Conservation (phyloP, 1,140 invertebrate species). For the Lethrus apterus region DNA sequence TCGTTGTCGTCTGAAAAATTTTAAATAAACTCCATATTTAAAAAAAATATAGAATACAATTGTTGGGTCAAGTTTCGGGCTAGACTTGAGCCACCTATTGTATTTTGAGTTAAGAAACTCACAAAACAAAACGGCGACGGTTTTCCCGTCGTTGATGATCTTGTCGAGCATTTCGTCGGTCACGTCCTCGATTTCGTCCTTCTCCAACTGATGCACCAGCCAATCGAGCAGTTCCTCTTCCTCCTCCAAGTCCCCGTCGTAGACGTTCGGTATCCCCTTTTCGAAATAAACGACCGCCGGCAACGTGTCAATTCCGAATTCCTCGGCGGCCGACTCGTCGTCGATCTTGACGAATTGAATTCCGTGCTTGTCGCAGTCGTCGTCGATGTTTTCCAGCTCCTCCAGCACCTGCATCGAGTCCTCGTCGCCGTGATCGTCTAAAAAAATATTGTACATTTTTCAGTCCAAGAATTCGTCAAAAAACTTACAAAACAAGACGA, state of each 20-base stretch:
- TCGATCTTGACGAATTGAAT: constrained; percentile 94
- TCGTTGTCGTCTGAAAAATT: constrained; percentile 82
- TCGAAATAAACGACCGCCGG: constrained; percentile 90
- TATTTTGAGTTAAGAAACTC: too few relatives aligned
- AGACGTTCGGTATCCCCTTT: constrained; percentile 85
- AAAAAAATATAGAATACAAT: background rate
- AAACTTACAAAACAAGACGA: constrained; percentile 84
- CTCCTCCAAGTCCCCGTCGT: constrained; percentile 84
- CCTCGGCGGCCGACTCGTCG: constrained; percentile 69
- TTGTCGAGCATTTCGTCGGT: constrained; percentile 90
- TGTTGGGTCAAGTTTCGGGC: background rate
- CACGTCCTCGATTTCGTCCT: constrained; percentile 92
- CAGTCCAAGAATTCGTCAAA: background rate
- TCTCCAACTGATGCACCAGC: constrained; percentile 76
- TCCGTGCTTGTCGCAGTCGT: constrained; percentile 84
- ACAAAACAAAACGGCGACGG: constrained; percentile 89
- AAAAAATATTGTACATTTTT: constrained; percentile 16
- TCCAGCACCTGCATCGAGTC: constrained; percentile 75
- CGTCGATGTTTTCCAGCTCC: constrained; percentile 87
- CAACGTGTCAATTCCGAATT: constrained; percentile 76
- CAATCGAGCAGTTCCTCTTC: constrained; percentile 87
- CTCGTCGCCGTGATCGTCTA: constrained; percentile 78
- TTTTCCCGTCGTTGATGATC: constrained; percentile 80
- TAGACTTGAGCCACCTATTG: too few relatives aligned
- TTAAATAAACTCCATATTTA: too few relatives aligned